phyloP scores from a whole-genome alignment of 2,888 invertebrate species.

The Ditula angustiorana region DNA sequence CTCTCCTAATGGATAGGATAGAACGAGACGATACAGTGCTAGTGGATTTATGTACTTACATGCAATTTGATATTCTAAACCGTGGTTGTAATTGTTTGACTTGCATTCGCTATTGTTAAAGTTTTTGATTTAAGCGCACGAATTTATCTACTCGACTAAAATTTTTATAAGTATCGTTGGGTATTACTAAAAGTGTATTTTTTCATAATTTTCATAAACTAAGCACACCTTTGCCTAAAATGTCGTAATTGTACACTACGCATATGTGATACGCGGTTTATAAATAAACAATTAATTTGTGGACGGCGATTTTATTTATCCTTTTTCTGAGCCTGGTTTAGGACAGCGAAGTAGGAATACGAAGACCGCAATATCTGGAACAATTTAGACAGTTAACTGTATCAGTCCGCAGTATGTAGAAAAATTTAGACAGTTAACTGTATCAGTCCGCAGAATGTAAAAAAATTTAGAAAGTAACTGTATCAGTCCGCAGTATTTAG shows the following conservation, averaged over 20 bases:
- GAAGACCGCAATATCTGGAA: constrained; percentile 77
- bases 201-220: constrained; percentile 69
- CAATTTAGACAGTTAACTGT: neutral
- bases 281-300: constrained; percentile 80
- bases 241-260: constrained; percentile 80
- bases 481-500: constrained; percentile 68
- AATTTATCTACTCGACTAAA: constrained; percentile 74
- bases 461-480: constrained; percentile 44
- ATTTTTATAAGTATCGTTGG: constrained; percentile 62
- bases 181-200: constrained; percentile 67
- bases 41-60: neutral
- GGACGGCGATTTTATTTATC: constrained; percentile 52
- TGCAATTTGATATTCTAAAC: constrained; percentile 50
- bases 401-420: constrained; percentile 70
- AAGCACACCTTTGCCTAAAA: constrained; percentile 82
- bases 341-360: constrained; percentile 76
- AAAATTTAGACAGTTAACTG: constrained; percentile 39
- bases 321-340: constrained; percentile 60
- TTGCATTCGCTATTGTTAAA: constrained; percentile 64
- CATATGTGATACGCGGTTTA: constrained; percentile 84
- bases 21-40: neutral
- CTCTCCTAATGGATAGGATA: neutral
- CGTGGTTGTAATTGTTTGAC: constrained; percentile 65
- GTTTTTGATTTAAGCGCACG: constrained; percentile 78
- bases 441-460: constrained; percentile 68